Evolutionary conservation across 1,140 invertebrate genomes (phyloP).

Genomic region (Acromyrmex echinatior): DNA sequence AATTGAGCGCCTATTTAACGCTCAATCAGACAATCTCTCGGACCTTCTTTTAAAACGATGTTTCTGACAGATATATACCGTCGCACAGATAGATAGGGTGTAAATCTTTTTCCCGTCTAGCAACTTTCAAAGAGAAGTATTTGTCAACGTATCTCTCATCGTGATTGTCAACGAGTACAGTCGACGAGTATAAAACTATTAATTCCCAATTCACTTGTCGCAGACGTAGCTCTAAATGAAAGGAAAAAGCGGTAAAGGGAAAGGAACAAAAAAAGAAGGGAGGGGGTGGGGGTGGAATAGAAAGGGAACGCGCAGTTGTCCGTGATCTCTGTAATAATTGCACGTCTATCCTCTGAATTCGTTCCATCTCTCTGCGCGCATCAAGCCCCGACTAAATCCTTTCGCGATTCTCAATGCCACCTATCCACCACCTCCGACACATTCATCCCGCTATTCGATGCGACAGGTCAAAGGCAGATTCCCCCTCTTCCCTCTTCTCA

Average conservation of each 20-base stretch:
- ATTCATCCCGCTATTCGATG: conserved; percentile 47
- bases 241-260: background rate
- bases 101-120: conserved; percentile 13
- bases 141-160: background rate
- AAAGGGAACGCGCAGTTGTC: conserved; percentile 30
- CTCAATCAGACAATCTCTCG: conserved; percentile 60
- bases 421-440: conserved; percentile 58
- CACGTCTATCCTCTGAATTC: conserved; percentile 47
- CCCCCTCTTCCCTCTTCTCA: background rate
- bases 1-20: conserved; percentile 64
- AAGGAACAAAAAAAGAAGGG: background rate
- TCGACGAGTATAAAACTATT: conserved; percentile 14
- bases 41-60: conserved; percentile 37
- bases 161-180: background rate
- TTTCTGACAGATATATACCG: conserved; percentile 30
- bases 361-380: conserved; percentile 14
- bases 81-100: conserved; percentile 9
- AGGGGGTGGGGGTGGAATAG: background rate
- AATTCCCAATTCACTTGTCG: conserved; percentile 17
- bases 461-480: conserved; percentile 23
- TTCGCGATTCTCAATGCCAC: conserved; percentile 70
- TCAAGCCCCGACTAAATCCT: conserved; percentile 54
- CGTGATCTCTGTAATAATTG: conserved; percentile 70
- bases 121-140: background rate
- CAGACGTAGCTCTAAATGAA: background rate